A percentile compares a stretch with the other conserved stretches of the same genome.
phyloP scores from a whole-genome alignment of 2,888 invertebrate species.

The Sphaerophoria taeniata region DNA sequence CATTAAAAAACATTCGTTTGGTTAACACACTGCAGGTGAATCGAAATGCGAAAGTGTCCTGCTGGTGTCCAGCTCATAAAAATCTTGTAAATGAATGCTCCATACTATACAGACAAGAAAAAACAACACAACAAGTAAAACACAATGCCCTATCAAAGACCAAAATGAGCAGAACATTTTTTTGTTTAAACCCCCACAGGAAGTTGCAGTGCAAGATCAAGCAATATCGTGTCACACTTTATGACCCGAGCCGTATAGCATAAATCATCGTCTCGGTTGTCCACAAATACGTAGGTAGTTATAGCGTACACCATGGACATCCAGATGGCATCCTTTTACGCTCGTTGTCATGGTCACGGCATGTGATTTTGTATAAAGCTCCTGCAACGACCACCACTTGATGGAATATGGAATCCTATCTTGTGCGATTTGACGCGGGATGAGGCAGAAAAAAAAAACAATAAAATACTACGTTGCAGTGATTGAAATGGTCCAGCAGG shows the following conservation, averaged over 20 bases:
- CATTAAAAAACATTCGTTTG: slow-evolving; percentile 5
- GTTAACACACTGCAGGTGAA: slow-evolving; percentile 18
- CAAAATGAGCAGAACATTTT: not conserved
- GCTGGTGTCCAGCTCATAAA: slow-evolving; percentile 20
- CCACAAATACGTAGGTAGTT: not conserved
- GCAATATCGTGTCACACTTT: not conserved
- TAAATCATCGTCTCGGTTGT: slow-evolving; percentile 10
- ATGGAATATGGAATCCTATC: slow-evolving; percentile 45
- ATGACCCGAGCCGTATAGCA: slow-evolving; percentile 7
- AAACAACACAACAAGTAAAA: not conserved
- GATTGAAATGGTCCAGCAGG: slow-evolving; percentile 49
- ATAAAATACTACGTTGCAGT: not conserved
- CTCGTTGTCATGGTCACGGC: slow-evolving; percentile 16
- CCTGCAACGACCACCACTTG: slow-evolving; percentile 39
- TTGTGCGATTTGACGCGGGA: not conserved
- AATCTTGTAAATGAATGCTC: slow-evolving; percentile 29
- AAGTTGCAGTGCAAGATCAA: not conserved
- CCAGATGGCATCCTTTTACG: slow-evolving; percentile 3
- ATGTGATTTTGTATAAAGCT: not conserved
- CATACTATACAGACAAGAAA: not conserved
- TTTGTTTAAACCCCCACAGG: not conserved
- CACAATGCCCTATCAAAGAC: not conserved
- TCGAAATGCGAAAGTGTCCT: slow-evolving; percentile 12
- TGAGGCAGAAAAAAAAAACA: not conserved
- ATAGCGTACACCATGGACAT: not conserved